These are phyloP conservation scores for Coregonus suidteri DNA, from an alignment of 2,797 vertebrate species.

Conservation along the genomic window DNA sequence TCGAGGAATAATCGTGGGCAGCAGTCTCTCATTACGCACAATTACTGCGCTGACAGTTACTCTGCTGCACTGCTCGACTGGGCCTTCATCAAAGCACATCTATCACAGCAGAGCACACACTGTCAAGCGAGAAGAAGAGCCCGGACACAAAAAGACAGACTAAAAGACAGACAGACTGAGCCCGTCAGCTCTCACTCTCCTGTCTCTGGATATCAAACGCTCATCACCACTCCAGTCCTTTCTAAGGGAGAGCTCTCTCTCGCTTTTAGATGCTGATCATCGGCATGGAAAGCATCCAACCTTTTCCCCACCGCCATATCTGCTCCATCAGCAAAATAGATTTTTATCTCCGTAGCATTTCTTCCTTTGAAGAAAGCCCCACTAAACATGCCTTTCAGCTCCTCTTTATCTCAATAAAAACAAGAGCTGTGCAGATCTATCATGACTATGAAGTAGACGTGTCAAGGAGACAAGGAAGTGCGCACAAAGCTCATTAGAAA, in stretches of 20 bases:
- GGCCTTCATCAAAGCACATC: constrained; percentile 45
- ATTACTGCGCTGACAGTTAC: constrained; percentile 48
- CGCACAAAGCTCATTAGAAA: neutral
- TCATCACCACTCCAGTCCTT: constrained; percentile 11
- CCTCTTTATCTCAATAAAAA: constrained; percentile 52
- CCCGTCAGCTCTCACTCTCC: constrained; percentile 29
- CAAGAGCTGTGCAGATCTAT: constrained; percentile 2
- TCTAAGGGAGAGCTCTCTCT: constrained; percentile 17
- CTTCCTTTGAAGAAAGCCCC: constrained; percentile 34
- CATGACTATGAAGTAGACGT: neutral
- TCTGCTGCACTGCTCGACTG: constrained; percentile 16
- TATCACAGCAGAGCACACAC: constrained; percentile 33
- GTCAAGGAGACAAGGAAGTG: neutral
- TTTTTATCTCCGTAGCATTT: constrained; percentile 30
- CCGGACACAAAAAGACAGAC: too few relatives aligned
- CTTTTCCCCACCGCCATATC: constrained; percentile 32
- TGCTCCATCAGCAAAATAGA: constrained; percentile 59
- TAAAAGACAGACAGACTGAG: neutral
- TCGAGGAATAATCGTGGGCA: constrained; percentile 42
- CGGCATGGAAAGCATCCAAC: constrained; percentile 39
- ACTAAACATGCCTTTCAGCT: constrained; percentile 52
- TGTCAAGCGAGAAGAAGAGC: constrained; percentile 13
- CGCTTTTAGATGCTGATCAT: constrained; percentile 40
- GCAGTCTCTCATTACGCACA: constrained; percentile 49
- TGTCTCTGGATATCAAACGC: constrained; percentile 44